Evolutionary conservation across 2,888 invertebrate species (phyloP).

Genomic region (Cheilosia pagana): DNA sequence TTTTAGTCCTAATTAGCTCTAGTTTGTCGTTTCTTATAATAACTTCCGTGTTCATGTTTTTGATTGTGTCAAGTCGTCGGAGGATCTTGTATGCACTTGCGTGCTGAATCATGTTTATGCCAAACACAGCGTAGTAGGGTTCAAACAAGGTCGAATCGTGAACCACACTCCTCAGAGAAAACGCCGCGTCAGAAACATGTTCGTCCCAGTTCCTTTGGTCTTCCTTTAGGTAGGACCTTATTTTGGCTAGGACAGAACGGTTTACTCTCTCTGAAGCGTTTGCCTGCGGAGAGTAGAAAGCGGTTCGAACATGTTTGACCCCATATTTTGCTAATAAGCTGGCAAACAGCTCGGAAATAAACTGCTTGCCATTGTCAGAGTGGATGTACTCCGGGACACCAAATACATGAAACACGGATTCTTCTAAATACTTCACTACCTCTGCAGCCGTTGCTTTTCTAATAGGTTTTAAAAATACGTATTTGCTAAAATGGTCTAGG

Average conservation of each 20-base stretch:
- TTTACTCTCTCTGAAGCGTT: conserved; percentile 47
- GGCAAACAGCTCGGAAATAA: conserved; percentile 4
- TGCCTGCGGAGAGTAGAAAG: conserved; percentile 50
- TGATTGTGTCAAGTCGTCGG: neutral
- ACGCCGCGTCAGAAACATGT: neutral
- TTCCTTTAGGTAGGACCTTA: neutral
- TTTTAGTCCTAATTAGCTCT: neutral
- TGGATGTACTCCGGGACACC: conserved; percentile 3
- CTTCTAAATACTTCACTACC: neutral
- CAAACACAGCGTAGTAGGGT: neutral
- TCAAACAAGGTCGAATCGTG: neutral
- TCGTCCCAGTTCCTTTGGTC: too few species aligned
- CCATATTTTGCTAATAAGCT: conserved; percentile 47
- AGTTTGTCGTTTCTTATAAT: neutral
- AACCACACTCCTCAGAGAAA: neutral
- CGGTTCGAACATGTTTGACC: conserved; percentile 51
- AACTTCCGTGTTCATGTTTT: neutral
- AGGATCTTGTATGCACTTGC: neutral
- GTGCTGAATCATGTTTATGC: neutral
- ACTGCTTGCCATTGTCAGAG: conserved; percentile 7
- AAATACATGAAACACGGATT: neutral
- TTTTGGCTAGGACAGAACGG: neutral
- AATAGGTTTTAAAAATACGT: neutral
- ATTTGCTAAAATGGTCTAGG: conserved; percentile 29
- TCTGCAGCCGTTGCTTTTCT: neutral